phyloP scores from a whole-genome alignment of 2,797 vertebrate genomes.

The Myiothlypis chrysogaster region DNA sequence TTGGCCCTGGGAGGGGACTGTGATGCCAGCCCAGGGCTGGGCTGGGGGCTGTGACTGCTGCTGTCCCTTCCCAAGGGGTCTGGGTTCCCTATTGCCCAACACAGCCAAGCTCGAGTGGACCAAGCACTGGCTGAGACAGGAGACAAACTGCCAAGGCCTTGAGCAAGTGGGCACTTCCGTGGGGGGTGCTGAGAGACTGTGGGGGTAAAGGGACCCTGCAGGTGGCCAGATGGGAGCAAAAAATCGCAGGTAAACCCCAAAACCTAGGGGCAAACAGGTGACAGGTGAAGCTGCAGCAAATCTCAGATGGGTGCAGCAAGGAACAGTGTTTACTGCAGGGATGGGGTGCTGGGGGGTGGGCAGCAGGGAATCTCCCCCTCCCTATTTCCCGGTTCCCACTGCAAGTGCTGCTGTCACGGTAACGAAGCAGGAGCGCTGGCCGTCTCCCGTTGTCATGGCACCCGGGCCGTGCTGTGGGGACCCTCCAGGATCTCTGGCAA shows the following conservation, averaged over 20 bases:
- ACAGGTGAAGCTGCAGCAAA: neutral
- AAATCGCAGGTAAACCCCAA: neutral
- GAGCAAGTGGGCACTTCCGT: neutral
- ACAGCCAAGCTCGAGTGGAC: neutral
- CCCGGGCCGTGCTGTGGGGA: neutral
- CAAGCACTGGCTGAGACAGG: neutral
- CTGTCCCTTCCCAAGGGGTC: neutral
- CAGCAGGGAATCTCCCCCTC: neutral
- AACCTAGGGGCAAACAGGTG: neutral
- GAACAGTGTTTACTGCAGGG: neutral
- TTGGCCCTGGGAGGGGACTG: neutral
- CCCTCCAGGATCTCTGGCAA: neutral
- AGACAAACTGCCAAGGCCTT: neutral
- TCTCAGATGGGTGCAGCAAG: neutral
- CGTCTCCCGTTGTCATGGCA: slow-evolving; percentile 2
- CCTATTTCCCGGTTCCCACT: neutral
- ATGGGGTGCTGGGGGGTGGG: neutral
- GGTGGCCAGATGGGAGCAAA: neutral
- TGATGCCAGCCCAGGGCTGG: fast-evolving
- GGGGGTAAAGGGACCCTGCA: too few species aligned
- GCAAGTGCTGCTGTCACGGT: neutral
- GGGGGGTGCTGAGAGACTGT: neutral
- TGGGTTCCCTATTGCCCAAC: neutral
- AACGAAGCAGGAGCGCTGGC: neutral
- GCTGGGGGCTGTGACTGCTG: neutral